Evolutionary conservation across 1,140 invertebrate species (phyloP).

Genomic region (Conus ventricosus): DNA sequence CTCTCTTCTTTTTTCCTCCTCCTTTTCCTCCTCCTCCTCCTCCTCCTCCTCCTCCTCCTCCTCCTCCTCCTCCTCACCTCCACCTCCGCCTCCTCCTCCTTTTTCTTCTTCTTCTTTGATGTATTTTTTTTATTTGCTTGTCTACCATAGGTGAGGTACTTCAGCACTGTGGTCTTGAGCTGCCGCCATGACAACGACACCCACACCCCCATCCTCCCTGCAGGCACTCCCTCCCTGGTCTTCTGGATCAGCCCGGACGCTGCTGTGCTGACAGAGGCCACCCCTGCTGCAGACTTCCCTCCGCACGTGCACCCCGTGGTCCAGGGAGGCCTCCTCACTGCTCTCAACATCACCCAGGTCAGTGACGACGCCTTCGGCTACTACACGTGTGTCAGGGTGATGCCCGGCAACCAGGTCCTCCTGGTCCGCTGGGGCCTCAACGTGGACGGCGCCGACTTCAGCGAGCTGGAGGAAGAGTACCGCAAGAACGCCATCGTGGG

Average conservation of each 20-base stretch:
- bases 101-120: background rate
- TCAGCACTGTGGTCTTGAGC: background rate
- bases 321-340: background rate
- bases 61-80: background rate
- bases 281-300: background rate
- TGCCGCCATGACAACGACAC: background rate
- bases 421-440: conserved; percentile 59
- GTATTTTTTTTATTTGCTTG: no score
- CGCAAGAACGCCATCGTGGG: conserved; percentile 60
- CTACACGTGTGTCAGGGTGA: conserved; percentile 58
- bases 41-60: background rate
- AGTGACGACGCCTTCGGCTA: conserved; percentile 63
- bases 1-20: no score
- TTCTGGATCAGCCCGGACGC: conserved; percentile 44
- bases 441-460: conserved; percentile 62
- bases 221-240: background rate
- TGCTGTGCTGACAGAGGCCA: background rate
- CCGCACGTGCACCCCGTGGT: background rate
- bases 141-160: background rate
- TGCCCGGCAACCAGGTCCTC: background rate
- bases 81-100: background rate
- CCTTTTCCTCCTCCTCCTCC: no score
- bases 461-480: conserved; percentile 55
- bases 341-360: conserved; percentile 49
- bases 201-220: background rate